phyloP scores from a whole-genome alignment of 30 jellyfish, hydroid and myxozoan genomes.

The Pelagia noctiluca region DNA sequence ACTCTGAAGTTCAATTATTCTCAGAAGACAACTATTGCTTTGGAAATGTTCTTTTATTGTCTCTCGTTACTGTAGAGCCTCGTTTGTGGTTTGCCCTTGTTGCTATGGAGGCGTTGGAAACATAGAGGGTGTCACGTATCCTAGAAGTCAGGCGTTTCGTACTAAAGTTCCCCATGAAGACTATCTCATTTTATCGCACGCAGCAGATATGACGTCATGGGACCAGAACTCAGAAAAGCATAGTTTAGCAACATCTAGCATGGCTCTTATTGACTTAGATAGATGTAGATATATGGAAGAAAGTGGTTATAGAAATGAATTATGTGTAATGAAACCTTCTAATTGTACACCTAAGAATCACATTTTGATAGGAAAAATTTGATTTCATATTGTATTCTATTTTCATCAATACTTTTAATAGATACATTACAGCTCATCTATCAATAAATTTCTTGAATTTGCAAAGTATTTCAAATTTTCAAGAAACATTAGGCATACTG shows the following conservation, averaged over 20 bases:
- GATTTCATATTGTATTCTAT: no score
- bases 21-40: neutral
- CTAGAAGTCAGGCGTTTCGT: slow-evolving; percentile 74
- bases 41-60: neutral
- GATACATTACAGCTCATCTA: no score
- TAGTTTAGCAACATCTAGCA: slow-evolving; percentile 66
- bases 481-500: no score
- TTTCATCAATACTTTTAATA: no score
- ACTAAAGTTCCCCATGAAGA: slow-evolving; percentile 14
- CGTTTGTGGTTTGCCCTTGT: slow-evolving; percentile 92
- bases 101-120: slow-evolving; percentile 89
- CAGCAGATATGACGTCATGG: slow-evolving; percentile 91
- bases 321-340: slow-evolving; percentile 71
- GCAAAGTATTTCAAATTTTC: no score
- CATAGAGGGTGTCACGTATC: slow-evolving; percentile 68
- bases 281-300: slow-evolving; percentile 52
- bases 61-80: slow-evolving; percentile 63
- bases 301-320: slow-evolving; percentile 49
- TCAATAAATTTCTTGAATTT: no score
- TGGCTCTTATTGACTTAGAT: slow-evolving; percentile 79
- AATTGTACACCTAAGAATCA: slow-evolving; percentile 89
- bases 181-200: slow-evolving; percentile 70
- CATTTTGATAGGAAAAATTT: slow-evolving; percentile 57
- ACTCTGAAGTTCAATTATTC: neutral
- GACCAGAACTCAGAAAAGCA: slow-evolving; percentile 59